Evolutionary conservation across 2,113 vertebrate genomes (phyloP), one percentile per base, ranked within the genome.

Genomic region (Paedocypris sp.): DNA sequence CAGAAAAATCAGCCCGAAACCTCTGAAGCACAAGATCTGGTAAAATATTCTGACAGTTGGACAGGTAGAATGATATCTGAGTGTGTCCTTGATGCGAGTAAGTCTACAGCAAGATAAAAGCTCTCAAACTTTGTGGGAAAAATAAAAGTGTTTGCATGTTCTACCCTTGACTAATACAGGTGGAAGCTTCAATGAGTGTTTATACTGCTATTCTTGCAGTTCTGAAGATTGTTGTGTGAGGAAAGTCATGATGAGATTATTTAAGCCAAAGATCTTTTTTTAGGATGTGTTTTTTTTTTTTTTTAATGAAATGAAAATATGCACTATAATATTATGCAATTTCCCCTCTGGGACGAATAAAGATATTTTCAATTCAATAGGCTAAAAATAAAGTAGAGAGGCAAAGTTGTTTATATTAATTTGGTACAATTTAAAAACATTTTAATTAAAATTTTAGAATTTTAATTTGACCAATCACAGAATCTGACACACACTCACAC

Each of bases 1-100:
- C 31, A 51, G 22, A 33, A 49, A 26, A 23, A 66, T 31, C 45
- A 22, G 53, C 35, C 49, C 42, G 61, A 75, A 67, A 75, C 23
- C 39, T 41, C 23, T 69, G 74, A 69, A 75, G 60, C 67, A 50
- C 72, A 67, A 66, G 54, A 48, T 71, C 70, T 64, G 67, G 73
- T 72, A 75, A 77, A 72, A 79, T 70, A 80, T 75, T 79, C 75
- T 77, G 74, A 73, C 68, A 64, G 74, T 67, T 79, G 18, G 74
- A 79, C 75, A 77, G 76, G 73, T 80, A 67, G 65, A 76, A 77
- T 75, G 66, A 80, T 72, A 76, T 73, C 67, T 73, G 66, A 60
- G 71, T 60, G 35, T 70, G 75, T 77, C 76, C 79, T 83, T 82
- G 80, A 82, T 77, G 76, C 75, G 41, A 22, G n/a, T 77, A 75